Conservation (phyloP, 2,888 invertebrate species). For the Cheilosia urbana region DNA sequence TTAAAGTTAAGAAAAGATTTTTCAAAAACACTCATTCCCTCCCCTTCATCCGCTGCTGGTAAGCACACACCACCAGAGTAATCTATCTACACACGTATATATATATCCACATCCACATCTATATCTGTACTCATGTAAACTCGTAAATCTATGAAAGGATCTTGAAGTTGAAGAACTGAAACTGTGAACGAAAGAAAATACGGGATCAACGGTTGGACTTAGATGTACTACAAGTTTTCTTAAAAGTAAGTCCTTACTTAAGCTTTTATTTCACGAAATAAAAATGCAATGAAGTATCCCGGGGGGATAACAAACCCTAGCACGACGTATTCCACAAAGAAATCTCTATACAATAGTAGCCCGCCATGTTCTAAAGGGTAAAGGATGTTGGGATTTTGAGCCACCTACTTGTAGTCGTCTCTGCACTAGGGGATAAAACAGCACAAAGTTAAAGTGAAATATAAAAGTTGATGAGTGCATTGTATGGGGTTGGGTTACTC, state of each 20-base stretch:
- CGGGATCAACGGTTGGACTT: constrained; percentile 80
- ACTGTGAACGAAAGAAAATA: constrained; percentile 51
- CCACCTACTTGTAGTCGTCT: constrained; percentile 18
- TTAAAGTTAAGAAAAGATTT: constrained; percentile 51
- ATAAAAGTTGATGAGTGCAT: constrained; percentile 72
- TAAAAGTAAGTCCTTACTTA: constrained; percentile 76
- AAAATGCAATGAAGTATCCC: constrained; percentile 82
- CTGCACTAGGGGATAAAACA: constrained; percentile 57
- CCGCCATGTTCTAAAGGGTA: constrained; percentile 23
- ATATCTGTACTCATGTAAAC: not conserved
- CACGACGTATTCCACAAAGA: constrained; percentile 62
- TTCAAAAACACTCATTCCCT: constrained; percentile 41
- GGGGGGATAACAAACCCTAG: constrained; percentile 65
- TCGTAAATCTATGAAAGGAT: constrained; percentile 52
- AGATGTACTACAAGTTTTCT: constrained; percentile 75
- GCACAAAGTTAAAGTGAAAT: constrained; percentile 71
- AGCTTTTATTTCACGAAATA: constrained; percentile 77
- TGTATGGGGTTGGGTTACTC: constrained; percentile 18
- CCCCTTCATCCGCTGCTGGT: not conserved
- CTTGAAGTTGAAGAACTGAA: constrained; percentile 67
- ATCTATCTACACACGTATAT: not conserved
- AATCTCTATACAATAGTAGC: constrained; percentile 1
- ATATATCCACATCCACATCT: not conserved
- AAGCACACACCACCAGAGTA: not conserved
- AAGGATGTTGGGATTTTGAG: constrained; percentile 52